phyloP scores from a whole-genome alignment of 2,888 invertebrate genomes.

The Apamea sordens region DNA sequence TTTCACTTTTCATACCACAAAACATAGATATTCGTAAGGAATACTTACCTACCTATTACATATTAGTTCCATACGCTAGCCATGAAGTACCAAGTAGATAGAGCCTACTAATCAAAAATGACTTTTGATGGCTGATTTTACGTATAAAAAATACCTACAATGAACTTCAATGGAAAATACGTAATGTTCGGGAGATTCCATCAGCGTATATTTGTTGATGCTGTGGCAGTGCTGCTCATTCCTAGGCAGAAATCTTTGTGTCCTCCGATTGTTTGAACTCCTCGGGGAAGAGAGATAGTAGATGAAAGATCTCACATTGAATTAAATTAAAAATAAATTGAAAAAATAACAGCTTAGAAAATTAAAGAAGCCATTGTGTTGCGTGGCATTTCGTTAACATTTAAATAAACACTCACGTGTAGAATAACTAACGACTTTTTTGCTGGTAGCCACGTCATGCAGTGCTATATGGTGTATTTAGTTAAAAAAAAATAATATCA shows the following conservation, averaged over 20 bases:
- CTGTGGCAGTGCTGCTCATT: not conserved
- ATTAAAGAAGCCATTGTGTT: not conserved
- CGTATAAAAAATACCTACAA: not conserved
- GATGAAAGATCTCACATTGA: not conserved
- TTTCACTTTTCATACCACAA: not conserved
- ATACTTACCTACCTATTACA: not conserved
- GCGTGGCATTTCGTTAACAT: not conserved
- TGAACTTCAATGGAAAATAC: not conserved
- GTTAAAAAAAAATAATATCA: conserved; percentile 32
- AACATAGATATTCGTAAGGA: not conserved
- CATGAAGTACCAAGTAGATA: not conserved
- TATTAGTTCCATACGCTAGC: not conserved
- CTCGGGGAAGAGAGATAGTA: not conserved
- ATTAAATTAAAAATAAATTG: not conserved
- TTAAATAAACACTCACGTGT: not conserved
- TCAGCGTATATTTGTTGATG: not conserved
- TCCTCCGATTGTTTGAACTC: not conserved
- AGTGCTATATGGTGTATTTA: not conserved
- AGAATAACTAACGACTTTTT: conserved; percentile 10
- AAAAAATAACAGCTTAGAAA: not conserved
- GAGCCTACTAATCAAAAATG: not conserved
- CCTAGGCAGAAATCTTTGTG: not conserved
- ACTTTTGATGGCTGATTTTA: not conserved
- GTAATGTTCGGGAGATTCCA: not conserved
- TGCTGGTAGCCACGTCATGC: not conserved